Base-by-base conservation (phyloP, 2,797 vertebrate species). In the Gastrophryne carolinensis region DNA sequence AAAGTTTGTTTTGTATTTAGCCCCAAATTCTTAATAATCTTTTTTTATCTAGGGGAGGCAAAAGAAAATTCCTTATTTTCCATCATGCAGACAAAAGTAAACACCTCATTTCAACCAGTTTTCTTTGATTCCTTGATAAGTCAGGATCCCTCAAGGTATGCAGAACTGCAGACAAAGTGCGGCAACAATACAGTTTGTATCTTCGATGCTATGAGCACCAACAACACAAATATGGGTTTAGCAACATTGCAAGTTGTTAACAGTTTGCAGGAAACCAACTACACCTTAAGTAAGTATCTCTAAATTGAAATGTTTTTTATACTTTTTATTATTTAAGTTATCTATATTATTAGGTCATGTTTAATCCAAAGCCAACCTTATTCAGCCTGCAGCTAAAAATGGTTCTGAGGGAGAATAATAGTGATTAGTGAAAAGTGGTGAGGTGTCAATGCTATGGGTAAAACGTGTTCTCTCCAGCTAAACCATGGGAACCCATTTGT, bases 41-140 rank as follows among this genome's bases (percentile, higher is more conserved):
- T 44, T 21, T 44, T 17, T 15, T 11, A 0, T 39, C 39, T 8
- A 90, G 88, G 89, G 88, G 13, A 73, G 66, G 72, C 81, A 56
- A 82, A 62, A 1, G 68, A 71, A 2, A 71, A 81, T 52, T 77
- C 63, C 57, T 80, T 89, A 44, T 85, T 90, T 61, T 15, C 79
- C 41, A 21, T 72, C 1, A 80, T 75, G 34, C 56, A 64, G 11
- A 13, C 34, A 8, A 2, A 1, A 0, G 54, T 73, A 57, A 60
- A 27, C 11, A 73, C 27, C 24, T 83, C 78, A 52, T 91, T 91
- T 83, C 86, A 70, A 27, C 88, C 89, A 10, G 1, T 78, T 72
- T 90, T 87, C 74, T 32, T 84, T 69, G 79, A 78, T 47, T 35
- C 32, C 66, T 80, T 89, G 52, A 4, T 1, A 29, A n/a, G 79